Evolutionary conservation across 2,113 vertebrate genomes (phyloP), one percentile per base, ranked within the genome.

Genomic region (Channa argus): DNA sequence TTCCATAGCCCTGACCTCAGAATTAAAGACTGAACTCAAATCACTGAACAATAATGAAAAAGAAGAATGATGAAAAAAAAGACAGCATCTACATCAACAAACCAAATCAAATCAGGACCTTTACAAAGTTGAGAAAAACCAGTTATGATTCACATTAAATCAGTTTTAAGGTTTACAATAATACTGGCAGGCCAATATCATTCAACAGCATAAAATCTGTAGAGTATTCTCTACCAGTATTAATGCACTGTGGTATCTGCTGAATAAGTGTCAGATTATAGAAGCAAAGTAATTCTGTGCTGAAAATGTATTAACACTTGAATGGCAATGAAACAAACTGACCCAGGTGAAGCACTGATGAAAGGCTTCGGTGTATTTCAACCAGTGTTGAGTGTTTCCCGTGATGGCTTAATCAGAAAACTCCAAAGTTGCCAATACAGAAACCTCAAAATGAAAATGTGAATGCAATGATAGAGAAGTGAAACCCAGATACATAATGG

Each of bases 81-180:
- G 0, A 37, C n/a, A n/a, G 12, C 15, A 12, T 58, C 41, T 13
- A 61, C 33, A 37, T n/a, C 5, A 12, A 58, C 6, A 24, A 49
- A 47, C 3, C 49, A 60, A 37, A 59, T 63, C 14, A n/a, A 55
- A 52, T 58, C 37, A 53, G 43, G 14, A 41, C 15, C 49, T 36
- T 70, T 44, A 39, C n/a, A 24, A 4, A 43, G 36, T 37, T 62
- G 39, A 37, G 14, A 33, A 41, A 9, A 61, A 13, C 45, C 3
- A 7, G 34, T 47, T 39, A 43, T 50, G 41, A 59, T 72, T 63
- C 44, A 74, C 37, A 61, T 70, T 62, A n/a, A 49, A 15, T 46
- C 9, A 41, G 2, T 59, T 10, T 8, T 33, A 41, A 60, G 8
- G 49, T 59, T 62, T 14, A 71, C 47, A 79, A 10, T 55, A 7